Base-by-base conservation (phyloP, 2,113 vertebrate species). In the Myotis yumanensis region DNA sequence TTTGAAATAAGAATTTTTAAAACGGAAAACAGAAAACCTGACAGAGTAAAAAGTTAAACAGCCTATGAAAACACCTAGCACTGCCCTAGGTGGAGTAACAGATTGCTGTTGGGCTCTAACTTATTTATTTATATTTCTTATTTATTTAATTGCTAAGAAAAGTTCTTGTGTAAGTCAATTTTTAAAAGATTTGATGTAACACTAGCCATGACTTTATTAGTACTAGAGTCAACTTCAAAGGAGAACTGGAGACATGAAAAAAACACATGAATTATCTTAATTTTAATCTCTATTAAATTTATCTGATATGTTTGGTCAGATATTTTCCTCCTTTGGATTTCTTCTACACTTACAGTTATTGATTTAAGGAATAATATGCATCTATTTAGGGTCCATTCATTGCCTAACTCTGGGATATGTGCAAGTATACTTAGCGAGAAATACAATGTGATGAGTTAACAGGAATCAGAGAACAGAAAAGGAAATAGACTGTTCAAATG, bases 381-480 rank as follows among this genome's bases (percentile, higher is more conserved):
- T 32, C 95, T 96, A 54, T 89, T 90, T 79, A 51, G 35, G 7
- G 1, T 72, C 97, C 87, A 23, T 62, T 94, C 5, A n/a, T 97
- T 93, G 88, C 62, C 71, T 43, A 94, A 71, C 62, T 81, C 69
- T 92, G 72, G 23, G 16, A 30, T 90, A 32, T 88, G 48, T 79
- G 30, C 22, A 43, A 62, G 73, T 46, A 66, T 69, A 48, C 5
- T 79, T 62, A 68, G 51, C 46, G 84, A 32, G 93, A 95, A 84
- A 94, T 80, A 93, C 85, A 90, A 11, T 3, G 25, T 40, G 83
- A 88, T 85, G 86, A 87, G 48, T 54, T 95, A 89, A 96, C 54
- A 17, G 90, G 95, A 97, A 46, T 35, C 62, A 80, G 52, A 37
- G 32, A 97, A 93, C 12, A 59, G 86, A 83, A 96, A 95, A 94